Conservation (phyloP, 2,888 invertebrate genomes). For the Leptinotarsa tumamoca region DNA sequence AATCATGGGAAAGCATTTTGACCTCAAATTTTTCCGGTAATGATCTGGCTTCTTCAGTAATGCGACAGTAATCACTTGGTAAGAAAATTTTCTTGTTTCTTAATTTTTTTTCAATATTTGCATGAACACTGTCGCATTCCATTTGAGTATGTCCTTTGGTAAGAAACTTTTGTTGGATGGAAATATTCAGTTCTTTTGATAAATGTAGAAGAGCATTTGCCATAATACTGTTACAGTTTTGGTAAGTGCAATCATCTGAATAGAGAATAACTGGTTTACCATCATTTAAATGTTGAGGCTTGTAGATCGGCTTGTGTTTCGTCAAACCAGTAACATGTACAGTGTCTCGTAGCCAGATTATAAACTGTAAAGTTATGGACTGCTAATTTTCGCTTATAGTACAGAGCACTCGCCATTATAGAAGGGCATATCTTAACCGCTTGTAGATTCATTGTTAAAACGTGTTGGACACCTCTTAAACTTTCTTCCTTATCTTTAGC, state of each 20-base stretch:
- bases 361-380: no score
- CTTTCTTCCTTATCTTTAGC: no score
- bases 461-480: no score
- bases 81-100: conserved; percentile 42
- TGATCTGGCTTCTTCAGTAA: conserved; percentile 39
- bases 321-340: no score
- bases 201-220: conserved; percentile 44
- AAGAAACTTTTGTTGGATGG: conserved; percentile 43
- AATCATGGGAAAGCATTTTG: conserved; percentile 29
- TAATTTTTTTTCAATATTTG: conserved; percentile 28
- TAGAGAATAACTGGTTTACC: conserved; percentile 42
- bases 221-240: conserved; percentile 45
- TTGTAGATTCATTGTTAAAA: no score
- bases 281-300: conserved; percentile 20
- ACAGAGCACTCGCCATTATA: no score
- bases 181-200: conserved; percentile 12
- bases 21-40: conserved; percentile 36
- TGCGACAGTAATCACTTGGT: conserved; percentile 42
- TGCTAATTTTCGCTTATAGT: no score
- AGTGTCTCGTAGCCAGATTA: no score
- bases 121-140: conserved; percentile 50
- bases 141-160: conserved; percentile 48
- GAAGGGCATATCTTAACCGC: no score
- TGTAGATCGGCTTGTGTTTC: no score
- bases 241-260: conserved; percentile 47